Base-by-base conservation (phyloP, 92 coral and sea anemone genomes). In the Bergia puertoricense region DNA sequence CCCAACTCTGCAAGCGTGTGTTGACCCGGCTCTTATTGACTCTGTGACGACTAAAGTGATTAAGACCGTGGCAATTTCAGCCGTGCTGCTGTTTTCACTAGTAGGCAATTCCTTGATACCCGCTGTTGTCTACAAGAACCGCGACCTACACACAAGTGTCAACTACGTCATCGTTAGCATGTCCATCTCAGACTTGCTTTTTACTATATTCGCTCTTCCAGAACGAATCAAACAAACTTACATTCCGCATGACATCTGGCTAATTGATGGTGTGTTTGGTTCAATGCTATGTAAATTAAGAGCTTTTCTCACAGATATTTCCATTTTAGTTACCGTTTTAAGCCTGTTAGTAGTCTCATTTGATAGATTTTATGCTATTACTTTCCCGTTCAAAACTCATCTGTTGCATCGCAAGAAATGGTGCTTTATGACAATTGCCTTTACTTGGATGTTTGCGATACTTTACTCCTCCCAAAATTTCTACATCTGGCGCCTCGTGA, bases 111-210 rank as follows among this genome's bases (percentile, higher is more conserved):
- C 36, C 45, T 11, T 77, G 5, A 57, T 77, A 22, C 81, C 57
- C 20, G 13, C n/a, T 42, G 22, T 77, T 18, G 57, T 77, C 57
- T 77, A 42, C 81, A 77, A 38, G 15, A 77, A 77, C 15, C 6
- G 14, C 9, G 81, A 77, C 36, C 51, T 77, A 15, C 81, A 77
- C 81, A 41, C 57, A 1, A 77, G 57, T 45, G 45, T 44, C 37
- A 77, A 77, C 81, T 77, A 77, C 81, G 22, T 77, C 57, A 77
- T 77, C 51, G 50, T 20, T 57, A 77, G 40, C 59, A 77, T 77
- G 81, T 77, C 81, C 38, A 77, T 77, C 36, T 54, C 81, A 22
- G 56, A 22, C n/a, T 77, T 77, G n/a, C 1, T 77, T 42, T 77
- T 77, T 57, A 43, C 81, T 45, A 5, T 77, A 13, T 41, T 77